Base-by-base conservation (phyloP, 2,797 vertebrate species). In the Poeciliopsis gracilis region DNA sequence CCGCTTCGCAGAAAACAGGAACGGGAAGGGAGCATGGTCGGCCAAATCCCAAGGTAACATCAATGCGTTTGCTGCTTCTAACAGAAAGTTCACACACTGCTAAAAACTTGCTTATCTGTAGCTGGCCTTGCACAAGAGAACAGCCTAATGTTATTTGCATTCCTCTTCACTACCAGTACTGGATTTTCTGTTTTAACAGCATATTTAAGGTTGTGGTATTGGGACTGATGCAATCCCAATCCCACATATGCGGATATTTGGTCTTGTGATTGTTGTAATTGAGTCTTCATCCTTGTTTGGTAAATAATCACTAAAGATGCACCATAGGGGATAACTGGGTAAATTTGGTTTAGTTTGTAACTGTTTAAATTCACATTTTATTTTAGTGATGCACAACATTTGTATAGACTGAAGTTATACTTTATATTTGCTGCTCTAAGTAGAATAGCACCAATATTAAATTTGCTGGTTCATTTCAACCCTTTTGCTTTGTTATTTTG, bases 11-110 rank as follows among this genome's bases (percentile, higher is more conserved):
- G 94, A 59, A 96, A 94, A 95, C 79, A 93, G 94, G 83, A 95
- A 93, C 76, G 88, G 93, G 95, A 95, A 72, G 95, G 95, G 76
- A 95, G 92, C 3, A 72, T 73, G 72, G 92, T 89, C 75, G 95
- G 93, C 70, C 95, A 94, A 0, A 89, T 99, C 77, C 91, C 94
- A 92, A 98, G 98, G 98, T 99, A 97, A 67, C 71, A 59, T 5
- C 45, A 55, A 76, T n/a, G 41, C 69, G 51, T 84, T 2, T 0
- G 1, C 57, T 82, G 7, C 74, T 82, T 10, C 70, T 30, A 46
- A n/a, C 30, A 55, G 3, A 75, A 33, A 72, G 28, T 77, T 73
- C 16, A 73, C 73, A 63, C 7, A 5, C 51, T 71, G 77, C 70
- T 77, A 46, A 81, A 88, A 78, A 85, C 73, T 79, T 16, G 55